A percentile compares a stretch with the other conserved stretches of the same genome.
Evolutionary conservation across 2,113 vertebrate genomes (phyloP).

Genomic region (Platycercus adscitus): DNA sequence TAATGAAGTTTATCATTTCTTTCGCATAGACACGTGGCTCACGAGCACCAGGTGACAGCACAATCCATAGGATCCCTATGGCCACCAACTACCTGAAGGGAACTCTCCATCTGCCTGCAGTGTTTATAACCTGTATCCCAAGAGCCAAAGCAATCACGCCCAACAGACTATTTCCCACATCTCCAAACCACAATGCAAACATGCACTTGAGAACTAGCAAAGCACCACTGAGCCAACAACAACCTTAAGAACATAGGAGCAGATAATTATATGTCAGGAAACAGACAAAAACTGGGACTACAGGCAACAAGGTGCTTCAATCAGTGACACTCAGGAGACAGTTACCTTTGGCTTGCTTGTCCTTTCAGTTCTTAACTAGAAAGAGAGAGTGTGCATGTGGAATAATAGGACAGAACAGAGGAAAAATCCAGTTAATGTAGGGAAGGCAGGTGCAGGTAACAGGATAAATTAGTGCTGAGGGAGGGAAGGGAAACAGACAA

Average conservation of each 20-base stretch:
- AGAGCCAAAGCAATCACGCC: conserved; percentile 25
- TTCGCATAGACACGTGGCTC: background rate
- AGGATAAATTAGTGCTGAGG: conserved; percentile 36
- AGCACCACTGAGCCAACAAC: background rate
- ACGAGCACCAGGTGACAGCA: background rate
- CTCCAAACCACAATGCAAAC: background rate
- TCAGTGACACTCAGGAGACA: background rate
- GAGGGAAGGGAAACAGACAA: background rate
- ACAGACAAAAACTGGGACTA: background rate
- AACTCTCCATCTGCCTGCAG: background rate
- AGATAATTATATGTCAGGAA: background rate
- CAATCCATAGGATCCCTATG: background rate
- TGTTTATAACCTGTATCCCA: background rate
- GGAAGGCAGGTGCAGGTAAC: conserved; percentile 53
- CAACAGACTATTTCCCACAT: background rate
- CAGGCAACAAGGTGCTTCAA: conserved; percentile 17
- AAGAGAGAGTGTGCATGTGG: conserved; percentile 82
- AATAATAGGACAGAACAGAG: conserved; percentile 76
- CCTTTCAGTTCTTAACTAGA: conserved; percentile 97
- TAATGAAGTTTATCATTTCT: background rate
- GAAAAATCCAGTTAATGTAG: conserved; percentile 75
- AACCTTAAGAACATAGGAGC: background rate
- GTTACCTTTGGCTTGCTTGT: conserved; percentile 91
- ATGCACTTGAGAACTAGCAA: conserved; percentile 13
- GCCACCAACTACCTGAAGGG: background rate